phyloP scores from a whole-genome alignment of 2,888 invertebrate genomes.

The Electrophaes corylata region DNA sequence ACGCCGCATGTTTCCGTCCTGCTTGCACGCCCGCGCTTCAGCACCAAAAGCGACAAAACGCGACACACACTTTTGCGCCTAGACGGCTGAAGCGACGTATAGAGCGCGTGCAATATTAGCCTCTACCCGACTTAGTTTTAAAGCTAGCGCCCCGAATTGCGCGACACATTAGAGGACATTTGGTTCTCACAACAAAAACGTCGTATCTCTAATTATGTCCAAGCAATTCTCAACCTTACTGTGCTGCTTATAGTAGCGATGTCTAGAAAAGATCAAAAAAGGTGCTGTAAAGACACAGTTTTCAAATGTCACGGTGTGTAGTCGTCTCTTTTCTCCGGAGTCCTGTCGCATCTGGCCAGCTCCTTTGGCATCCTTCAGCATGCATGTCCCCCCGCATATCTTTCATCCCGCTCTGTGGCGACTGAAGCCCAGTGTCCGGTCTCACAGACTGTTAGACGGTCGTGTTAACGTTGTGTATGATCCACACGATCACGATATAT shows the following conservation, averaged over 20 bases:
- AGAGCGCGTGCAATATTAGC: slow-evolving; percentile 58
- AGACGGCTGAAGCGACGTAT: slow-evolving; percentile 66
- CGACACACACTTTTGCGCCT: slow-evolving; percentile 66
- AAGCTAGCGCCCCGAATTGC: slow-evolving; percentile 71
- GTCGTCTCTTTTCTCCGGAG: slow-evolving; percentile 83
- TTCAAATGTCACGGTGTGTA: slow-evolving; percentile 83
- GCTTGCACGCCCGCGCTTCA: slow-evolving; percentile 68
- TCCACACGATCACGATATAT: slow-evolving; percentile 58
- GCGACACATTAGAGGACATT: slow-evolving; percentile 83
- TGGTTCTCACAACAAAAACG: slow-evolving; percentile 49
- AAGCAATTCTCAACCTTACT: slow-evolving; percentile 47
- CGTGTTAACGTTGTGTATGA: slow-evolving; percentile 63
- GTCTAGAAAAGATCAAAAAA: slow-evolving; percentile 45
- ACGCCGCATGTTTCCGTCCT: slow-evolving; percentile 57
- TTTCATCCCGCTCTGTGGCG: slow-evolving; percentile 78
- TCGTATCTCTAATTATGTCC: slow-evolving; percentile 42
- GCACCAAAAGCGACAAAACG: slow-evolving; percentile 73
- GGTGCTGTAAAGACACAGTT: slow-evolving; percentile 82
- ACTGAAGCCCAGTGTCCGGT: slow-evolving; percentile 81
- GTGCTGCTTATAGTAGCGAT: background rate
- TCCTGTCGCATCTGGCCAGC: slow-evolving; percentile 82
- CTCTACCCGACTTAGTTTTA: slow-evolving; percentile 63
- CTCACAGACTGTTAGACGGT: slow-evolving; percentile 75
- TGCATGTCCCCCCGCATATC: slow-evolving; percentile 77
- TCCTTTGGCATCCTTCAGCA: slow-evolving; percentile 82